A percentile compares a stretch with the other conserved stretches of the same genome.
These are phyloP conservation scores for Ochropleura plecta DNA, from an alignment of 2,888 invertebrate species.

Conservation along the genomic window DNA sequence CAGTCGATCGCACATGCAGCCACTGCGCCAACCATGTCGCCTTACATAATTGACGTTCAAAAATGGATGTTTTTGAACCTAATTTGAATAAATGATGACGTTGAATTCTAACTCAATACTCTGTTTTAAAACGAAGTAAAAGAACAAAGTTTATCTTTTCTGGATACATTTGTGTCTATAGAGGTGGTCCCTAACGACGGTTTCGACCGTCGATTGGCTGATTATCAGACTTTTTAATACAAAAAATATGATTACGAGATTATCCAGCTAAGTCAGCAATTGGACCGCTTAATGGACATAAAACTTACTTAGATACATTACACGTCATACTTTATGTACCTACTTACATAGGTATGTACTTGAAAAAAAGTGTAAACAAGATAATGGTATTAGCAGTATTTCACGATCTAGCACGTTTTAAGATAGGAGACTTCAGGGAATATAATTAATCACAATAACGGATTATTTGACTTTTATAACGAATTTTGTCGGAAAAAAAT, in stretches of 20 bases:
- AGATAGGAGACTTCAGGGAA: conserved; percentile 1
- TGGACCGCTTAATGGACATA: conserved; percentile 5
- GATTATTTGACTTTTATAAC: background rate
- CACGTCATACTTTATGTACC: background rate
- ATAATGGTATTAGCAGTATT: conserved; percentile 17
- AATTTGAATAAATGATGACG: too few species aligned
- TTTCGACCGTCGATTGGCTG: background rate
- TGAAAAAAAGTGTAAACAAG: conserved; percentile 13
- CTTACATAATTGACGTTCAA: too few species aligned
- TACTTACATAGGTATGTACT: background rate
- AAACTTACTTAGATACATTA: background rate
- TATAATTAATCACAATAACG: conserved; percentile 2
- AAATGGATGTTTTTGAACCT: too few species aligned
- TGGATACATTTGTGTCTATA: background rate
- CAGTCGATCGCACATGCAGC: too few species aligned
- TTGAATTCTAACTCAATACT: background rate
- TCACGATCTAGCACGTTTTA: conserved; percentile 13
- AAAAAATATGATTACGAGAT: conserved; percentile 13
- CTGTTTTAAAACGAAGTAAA: background rate
- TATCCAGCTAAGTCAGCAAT: conserved; percentile 2
- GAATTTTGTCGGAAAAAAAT: too few species aligned
- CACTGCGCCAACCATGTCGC: too few species aligned
- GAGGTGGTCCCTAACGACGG: background rate
- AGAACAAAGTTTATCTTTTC: background rate
- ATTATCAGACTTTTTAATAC: background rate